Conservation (phyloP, 1,140 invertebrate genomes). For the Pygmarrhopalites habei region DNA sequence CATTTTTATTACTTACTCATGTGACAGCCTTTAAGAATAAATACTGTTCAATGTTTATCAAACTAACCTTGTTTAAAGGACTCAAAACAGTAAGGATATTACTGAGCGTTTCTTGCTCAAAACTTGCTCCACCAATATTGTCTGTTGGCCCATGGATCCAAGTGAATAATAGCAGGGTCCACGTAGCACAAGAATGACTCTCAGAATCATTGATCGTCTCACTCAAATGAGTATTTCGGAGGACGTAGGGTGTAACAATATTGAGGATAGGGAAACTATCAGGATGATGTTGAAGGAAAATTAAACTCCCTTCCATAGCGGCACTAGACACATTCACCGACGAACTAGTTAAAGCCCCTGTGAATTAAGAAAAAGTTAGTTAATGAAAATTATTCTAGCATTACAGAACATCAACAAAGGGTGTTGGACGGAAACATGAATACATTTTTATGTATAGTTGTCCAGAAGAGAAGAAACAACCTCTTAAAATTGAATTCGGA, state of each 20-base stretch:
- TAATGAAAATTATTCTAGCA: too few relatives aligned
- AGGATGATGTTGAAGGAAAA: slow-evolving; percentile 32
- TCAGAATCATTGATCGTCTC: slow-evolving; percentile 33
- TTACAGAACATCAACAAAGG: too few relatives aligned
- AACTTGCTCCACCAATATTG: slow-evolving; percentile 15
- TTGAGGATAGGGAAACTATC: slow-evolving; percentile 27
- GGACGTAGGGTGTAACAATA: slow-evolving; percentile 21
- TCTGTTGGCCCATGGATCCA: slow-evolving; percentile 32
- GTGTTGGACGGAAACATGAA: too few relatives aligned
- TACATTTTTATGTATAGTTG: too few relatives aligned
- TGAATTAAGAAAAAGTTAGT: too few relatives aligned
- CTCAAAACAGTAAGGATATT: slow-evolving; percentile 35
- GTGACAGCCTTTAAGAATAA: too few relatives aligned
- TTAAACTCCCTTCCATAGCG: slow-evolving; percentile 23
- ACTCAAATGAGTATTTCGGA: slow-evolving; percentile 29
- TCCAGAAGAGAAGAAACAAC: too few relatives aligned
- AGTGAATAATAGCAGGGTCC: slow-evolving; percentile 32
- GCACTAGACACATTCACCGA: slow-evolving; percentile 26
- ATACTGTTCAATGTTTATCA: too few relatives aligned
- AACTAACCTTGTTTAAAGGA: slow-evolving; percentile 38
- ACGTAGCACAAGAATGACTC: slow-evolving; percentile 16
- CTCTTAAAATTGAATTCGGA: too few relatives aligned
- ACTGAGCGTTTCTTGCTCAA: slow-evolving; percentile 32
- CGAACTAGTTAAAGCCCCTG: slow-evolving; percentile 10
- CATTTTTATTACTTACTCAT: too few relatives aligned